A percentile compares a stretch with the other conserved stretches of the same genome.
These are phyloP conservation scores for Pachypsylla venusta DNA, from an alignment of 1,140 invertebrate genomes.

Conservation along the genomic window DNA sequence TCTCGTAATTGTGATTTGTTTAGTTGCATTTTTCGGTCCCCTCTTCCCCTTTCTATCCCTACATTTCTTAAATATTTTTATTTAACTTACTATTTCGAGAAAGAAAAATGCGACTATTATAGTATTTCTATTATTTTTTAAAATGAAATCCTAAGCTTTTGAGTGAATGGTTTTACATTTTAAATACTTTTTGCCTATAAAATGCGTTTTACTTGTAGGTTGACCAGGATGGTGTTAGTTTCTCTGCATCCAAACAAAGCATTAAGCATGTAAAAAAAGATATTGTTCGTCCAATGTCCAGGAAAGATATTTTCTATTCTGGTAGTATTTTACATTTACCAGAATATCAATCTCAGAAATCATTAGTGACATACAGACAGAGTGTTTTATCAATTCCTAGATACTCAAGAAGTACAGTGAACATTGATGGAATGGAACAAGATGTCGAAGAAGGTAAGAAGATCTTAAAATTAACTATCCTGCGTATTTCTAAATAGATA, in stretches of 20 bases:
- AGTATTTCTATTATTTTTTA: too few species aligned
- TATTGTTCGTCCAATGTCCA: slow-evolving; percentile 77
- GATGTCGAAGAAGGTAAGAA: slow-evolving; percentile 45
- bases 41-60: too few species aligned
- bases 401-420: slow-evolving; percentile 15
- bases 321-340: slow-evolving; percentile 82
- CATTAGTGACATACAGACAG: slow-evolving; percentile 70
- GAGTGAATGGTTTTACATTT: too few species aligned
- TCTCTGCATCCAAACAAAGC: slow-evolving; percentile 37
- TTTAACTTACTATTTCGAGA: too few species aligned
- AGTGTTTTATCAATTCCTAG: slow-evolving; percentile 62
- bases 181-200: too few species aligned
- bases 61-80: too few species aligned
- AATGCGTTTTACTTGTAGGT: slow-evolving; percentile 14
- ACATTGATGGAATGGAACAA: slow-evolving; percentile 41
- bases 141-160: too few species aligned
- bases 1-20: too few species aligned
- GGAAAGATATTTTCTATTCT: slow-evolving; percentile 97
- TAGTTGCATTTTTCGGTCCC: too few species aligned
- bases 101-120: too few species aligned
- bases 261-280: slow-evolving; percentile 36
- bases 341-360: slow-evolving; percentile 83
- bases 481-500: not conserved
- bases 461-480: too few species aligned
- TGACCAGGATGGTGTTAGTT: slow-evolving; percentile 30